Base-by-base conservation (phyloP, 64 coral and sea anemone species). In the Stichodactyla mertensii region DNA sequence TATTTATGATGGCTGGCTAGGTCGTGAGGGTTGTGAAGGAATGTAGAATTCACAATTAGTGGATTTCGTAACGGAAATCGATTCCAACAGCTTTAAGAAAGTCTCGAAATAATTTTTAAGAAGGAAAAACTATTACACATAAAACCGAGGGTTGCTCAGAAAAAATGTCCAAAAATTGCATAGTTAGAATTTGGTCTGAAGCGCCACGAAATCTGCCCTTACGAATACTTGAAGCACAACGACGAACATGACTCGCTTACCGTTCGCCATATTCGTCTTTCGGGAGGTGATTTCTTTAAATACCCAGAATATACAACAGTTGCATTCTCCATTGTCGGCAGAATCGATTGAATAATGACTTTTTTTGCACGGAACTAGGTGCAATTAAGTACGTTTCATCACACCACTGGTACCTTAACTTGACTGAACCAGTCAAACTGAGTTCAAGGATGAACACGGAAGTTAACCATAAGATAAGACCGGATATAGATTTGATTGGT, bases 221-320 rank as follows among this genome's bases (percentile, higher is more conserved):
- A n/a, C 78, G 53, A 55, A 52, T 81, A 81, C 26, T 31, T 51
- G 6, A 13, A 53, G 78, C 31, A 16, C 1, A 36, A 51, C 7
- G 28, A 51, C 7, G 28, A 20, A 52, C 10, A 36, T 62, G 9
- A 11, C 6, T 20, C 54, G 53, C 78, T 52, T 81, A 81, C 78
- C 78, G 78, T 81, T 81, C 78, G 78, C 78, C 36, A 53, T 10
- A 81, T 14, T 13, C 78, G 36, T 81, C 78, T 45, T 12, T 81
- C 78, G 7, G 78, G 78, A 81, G 78, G 78, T 20, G 78, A 81
- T 52, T 81, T 81, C 26, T 81, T 81, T 20, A 81, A 81, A 81
- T 81, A 81, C 16, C 78, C 78, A 20, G 51, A 4, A 55, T 55
- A 54, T 53, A 81, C 11, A 6, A 81, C 51, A 51, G 27, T 53